Evolutionary conservation across 2,888 invertebrate species (phyloP), one percentile per base, ranked within the genome.

Genomic region (Anarsia innoxiella): DNA sequence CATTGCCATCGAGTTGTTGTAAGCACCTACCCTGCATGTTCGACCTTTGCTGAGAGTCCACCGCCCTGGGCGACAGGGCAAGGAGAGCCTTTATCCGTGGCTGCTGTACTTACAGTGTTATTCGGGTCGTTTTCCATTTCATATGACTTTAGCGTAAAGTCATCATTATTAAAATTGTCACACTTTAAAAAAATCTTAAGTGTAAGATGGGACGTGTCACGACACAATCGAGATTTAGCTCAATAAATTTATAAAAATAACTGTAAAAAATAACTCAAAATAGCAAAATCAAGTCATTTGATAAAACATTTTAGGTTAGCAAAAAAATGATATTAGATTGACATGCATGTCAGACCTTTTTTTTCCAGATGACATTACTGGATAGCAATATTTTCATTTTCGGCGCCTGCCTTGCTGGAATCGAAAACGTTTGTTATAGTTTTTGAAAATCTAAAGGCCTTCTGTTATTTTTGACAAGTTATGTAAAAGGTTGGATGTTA

Each of bases 231-330:
- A 74, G 80, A 84, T 84, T 84, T 84, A 67, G 69, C 62, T 70
- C 52, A 66, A 67, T 69, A 71, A 79, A 72, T 78, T 76, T 78
- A 56, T 74, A 78, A 82, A 83, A 83, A 75, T 74, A 75, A 73
- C 54, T 59, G 72, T 77, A 77, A 79, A 79, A 80, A 80, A 78
- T 71, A 62, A 66, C 65, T 67, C 71, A 72, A 83, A 80, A 75
- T 64, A 73, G 59, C 66, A 75, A 68, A 76, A 78, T 84, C 75
- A 84, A 79, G 79, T 78, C 80, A 80, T 83, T 83, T 79, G 82
- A 80, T 75, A 75, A 83, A 83, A 83, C 84, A 84, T 84, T 84
- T 84, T 84, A 82, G 83, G 84, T 84, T 83, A 84, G 80, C 82
- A 82, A 84, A 84, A 82, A 82, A 80, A 80, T 80, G 59, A 74